Evolutionary conservation across 1,140 invertebrate species (phyloP).

Genomic region (Anoplophora glabripennis): DNA sequence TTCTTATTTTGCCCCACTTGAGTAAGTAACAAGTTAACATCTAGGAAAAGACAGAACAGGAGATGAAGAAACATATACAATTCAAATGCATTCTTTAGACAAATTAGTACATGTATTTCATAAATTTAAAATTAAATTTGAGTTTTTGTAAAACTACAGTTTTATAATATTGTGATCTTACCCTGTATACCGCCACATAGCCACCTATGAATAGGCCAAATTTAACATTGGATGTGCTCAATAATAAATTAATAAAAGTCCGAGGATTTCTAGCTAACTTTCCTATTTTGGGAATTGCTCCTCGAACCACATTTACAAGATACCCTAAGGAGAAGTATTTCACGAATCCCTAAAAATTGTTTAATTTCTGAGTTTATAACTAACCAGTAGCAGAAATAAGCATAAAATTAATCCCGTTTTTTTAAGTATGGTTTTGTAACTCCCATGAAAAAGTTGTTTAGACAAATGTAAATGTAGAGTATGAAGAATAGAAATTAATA

Average conservation of each 20-base stretch:
- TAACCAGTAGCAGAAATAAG: too few relatives aligned
- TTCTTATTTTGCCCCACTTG: conserved; percentile 4
- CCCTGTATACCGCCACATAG: conserved; percentile 32
- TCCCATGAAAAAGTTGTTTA: too few relatives aligned
- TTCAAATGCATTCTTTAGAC: too few relatives aligned
- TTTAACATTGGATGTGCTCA: conserved; percentile 26
- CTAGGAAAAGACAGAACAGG: conserved; percentile 19
- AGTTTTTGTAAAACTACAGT: too few relatives aligned
- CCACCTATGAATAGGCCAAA: conserved; percentile 31
- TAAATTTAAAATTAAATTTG: too few relatives aligned
- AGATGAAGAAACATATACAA: too few relatives aligned
- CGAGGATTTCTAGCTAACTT: conserved; percentile 15
- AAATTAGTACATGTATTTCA: too few relatives aligned
- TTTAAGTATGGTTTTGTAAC: too few relatives aligned
- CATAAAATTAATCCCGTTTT: too few relatives aligned
- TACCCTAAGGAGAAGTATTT: conserved; percentile 36
- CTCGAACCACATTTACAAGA: conserved; percentile 24
- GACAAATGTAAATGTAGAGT: too few relatives aligned
- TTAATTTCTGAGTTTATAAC: too few relatives aligned
- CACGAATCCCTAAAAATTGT: conserved; percentile 23
- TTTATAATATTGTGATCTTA: conserved; percentile 17
- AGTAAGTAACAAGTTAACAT: conserved; percentile 12
- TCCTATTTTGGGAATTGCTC: conserved; percentile 18
- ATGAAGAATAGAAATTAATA: too few relatives aligned
- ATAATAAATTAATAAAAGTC: conserved; percentile 8